Base-by-base conservation (phyloP, 2,888 invertebrate species). In the Hydrotaea cyrtoneurina region DNA sequence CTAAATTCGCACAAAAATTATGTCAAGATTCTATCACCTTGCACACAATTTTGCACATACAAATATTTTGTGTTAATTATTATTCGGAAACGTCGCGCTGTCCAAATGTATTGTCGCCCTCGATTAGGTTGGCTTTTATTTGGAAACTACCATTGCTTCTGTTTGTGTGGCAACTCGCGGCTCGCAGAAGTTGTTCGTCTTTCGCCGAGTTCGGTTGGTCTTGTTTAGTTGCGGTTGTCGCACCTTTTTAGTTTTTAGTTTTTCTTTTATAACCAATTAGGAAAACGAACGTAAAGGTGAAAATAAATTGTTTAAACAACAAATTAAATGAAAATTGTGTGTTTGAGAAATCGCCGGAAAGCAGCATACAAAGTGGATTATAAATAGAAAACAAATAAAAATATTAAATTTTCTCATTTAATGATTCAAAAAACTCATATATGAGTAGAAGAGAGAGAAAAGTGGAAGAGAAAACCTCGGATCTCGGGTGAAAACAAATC, bases 401-500 rank as follows among this genome's bases (percentile, higher is more conserved):
- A 15, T 59, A 15, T 50, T 50, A 59, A 59, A 15, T 26, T 13
- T 23, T 19, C 71, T 78, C 62, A 78, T 78, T 78, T 75, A 72
- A 84, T 81, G 80, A 83, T 80, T 83, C 77, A 84, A 84, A 81
- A 75, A 55, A 23, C 13, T 13, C 13, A 50, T 84, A 13, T 64
- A 55, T 83, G 76, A 82, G 77, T 79, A 77, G 17, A 73, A 83
- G 69, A 66, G 62, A 79, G 66, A 19, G 57, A 21, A 15, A 71
- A 17, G 43, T 57, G n/a, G 23, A 15, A 46, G 21, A 69, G 76
- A 85, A 81, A 85, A 85, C 4, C 36, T n/a, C 36, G 8, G 10
- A 39, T 46, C 59, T 69, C 59, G 64, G 7, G 85, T 80, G 82
- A 85, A 85, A 85, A 85, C 85, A 80, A 78, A 31, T 31, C 31